These are phyloP conservation scores for Cerastis leucographa DNA, from an alignment of 2,888 invertebrate genomes.

Conservation along the genomic window DNA sequence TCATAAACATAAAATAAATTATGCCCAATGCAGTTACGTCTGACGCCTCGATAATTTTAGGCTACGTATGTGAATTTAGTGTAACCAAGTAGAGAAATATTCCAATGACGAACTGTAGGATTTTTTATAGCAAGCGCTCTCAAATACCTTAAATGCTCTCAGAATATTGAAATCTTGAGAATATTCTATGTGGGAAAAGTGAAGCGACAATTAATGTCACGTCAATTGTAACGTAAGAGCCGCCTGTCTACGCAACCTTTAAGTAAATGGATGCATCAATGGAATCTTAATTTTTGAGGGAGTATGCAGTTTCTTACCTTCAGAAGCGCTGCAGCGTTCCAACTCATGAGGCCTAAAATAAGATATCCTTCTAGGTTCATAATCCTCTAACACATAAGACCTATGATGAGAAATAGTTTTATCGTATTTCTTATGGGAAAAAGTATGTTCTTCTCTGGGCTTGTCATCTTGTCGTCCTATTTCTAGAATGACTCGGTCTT, in stretches of 20 bases:
- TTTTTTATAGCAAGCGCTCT: background rate
- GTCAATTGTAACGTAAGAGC: background rate
- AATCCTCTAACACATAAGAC: slow-evolving; percentile 87
- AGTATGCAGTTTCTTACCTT: slow-evolving; percentile 73
- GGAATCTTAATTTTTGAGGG: background rate
- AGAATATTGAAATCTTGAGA: background rate
- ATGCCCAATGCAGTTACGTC: background rate
- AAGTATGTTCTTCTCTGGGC: slow-evolving; percentile 85
- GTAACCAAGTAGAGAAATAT: background rate
- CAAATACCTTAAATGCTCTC: background rate
- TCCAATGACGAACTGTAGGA: background rate
- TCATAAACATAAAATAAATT: background rate
- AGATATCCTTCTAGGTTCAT: slow-evolving; percentile 81
- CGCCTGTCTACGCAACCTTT: background rate
- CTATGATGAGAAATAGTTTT: slow-evolving; percentile 88
- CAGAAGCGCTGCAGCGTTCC: slow-evolving; percentile 74
- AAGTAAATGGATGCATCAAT: background rate
- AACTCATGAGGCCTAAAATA: slow-evolving; percentile 85
- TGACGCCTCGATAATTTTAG: background rate
- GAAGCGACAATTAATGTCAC: background rate
- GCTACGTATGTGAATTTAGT: background rate
- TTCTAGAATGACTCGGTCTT: slow-evolving; percentile 87
- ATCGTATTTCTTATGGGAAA: slow-evolving; percentile 89
- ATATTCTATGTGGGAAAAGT: background rate
- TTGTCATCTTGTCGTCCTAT: slow-evolving; percentile 88